Percentiles rank a stretch among this genome's conserved stretches.
Conservation (phyloP, 2,113 vertebrate species). For the Mirounga angustirostris region DNA sequence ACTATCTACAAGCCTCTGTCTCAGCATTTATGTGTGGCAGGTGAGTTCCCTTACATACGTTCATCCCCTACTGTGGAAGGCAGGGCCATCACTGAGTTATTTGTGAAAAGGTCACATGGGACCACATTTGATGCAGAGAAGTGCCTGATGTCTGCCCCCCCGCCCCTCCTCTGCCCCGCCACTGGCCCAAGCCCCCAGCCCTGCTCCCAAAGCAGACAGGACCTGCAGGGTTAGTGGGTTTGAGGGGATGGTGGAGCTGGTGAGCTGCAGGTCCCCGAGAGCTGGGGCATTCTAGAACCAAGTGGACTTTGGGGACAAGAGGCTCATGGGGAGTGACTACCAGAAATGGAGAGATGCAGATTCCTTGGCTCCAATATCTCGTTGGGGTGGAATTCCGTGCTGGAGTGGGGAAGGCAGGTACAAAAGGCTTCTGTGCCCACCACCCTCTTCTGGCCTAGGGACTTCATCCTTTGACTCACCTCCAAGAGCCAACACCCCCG, state of each 20-base stretch:
- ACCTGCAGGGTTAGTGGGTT: too few species aligned
- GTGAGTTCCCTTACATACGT: background rate
- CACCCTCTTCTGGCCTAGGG: background rate
- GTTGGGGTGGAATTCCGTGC: fast-evolving
- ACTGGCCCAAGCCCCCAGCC: too few species aligned
- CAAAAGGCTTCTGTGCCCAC: background rate
- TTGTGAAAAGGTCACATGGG: background rate
- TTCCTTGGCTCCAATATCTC: fast-evolving
- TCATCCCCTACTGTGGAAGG: too few species aligned
- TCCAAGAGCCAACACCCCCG: background rate
- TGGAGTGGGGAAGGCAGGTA: too few species aligned
- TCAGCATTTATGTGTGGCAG: background rate
- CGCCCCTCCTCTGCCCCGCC: too few species aligned
- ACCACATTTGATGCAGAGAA: too few species aligned
- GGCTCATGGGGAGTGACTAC: fast-evolving
- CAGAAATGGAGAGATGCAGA: too few species aligned
- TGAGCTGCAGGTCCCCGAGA: too few species aligned
- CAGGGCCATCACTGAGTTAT: background rate
- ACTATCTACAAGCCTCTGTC: background rate
- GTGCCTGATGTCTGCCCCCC: background rate
- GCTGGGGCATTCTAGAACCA: background rate
- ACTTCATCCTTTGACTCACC: background rate
- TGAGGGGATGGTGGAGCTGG: too few species aligned
- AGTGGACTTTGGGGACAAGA: fast-evolving
- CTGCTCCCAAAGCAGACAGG: background rate